Conservation (phyloP, 2,888 invertebrate species). For the Enchytraeus crypticus region DNA sequence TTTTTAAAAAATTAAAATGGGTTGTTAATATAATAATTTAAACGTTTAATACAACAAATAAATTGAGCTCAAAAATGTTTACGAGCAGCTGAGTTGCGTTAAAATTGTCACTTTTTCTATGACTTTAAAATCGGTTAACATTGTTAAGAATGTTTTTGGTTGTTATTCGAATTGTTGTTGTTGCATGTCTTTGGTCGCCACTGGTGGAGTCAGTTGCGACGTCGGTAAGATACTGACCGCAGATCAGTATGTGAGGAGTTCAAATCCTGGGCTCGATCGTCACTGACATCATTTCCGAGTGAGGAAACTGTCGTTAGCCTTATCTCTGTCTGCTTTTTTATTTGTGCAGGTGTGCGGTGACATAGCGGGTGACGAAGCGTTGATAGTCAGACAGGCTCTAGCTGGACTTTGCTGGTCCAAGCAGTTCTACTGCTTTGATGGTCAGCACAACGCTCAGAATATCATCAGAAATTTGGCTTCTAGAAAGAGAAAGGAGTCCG, state of each 20-base stretch:
- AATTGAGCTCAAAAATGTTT: too few species aligned
- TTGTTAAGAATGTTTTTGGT: background rate
- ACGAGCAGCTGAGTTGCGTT: too few species aligned
- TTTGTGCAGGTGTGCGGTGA: background rate
- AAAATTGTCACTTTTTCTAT: background rate
- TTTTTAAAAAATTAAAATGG: too few species aligned
- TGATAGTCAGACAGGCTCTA: slow-evolving; percentile 42
- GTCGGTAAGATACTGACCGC: too few species aligned
- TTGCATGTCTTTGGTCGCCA: slow-evolving; percentile 16
- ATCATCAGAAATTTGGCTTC: background rate
- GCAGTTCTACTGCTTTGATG: slow-evolving; percentile 46
- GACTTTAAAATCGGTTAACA: background rate
- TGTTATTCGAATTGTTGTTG: slow-evolving; percentile 19
- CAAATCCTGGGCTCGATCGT: too few species aligned
- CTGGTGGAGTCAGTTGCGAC: too few species aligned
- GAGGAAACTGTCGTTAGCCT: too few species aligned
- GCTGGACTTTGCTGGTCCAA: slow-evolving; percentile 49
- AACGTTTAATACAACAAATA: too few species aligned
- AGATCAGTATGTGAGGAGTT: too few species aligned
- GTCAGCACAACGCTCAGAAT: background rate
- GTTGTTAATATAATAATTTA: too few species aligned
- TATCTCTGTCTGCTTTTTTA: too few species aligned
- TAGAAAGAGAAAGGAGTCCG: background rate
- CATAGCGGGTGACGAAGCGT: slow-evolving; percentile 25
- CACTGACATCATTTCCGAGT: too few species aligned